These are phyloP conservation scores for Smittia aterrima DNA, from an alignment of 2,888 invertebrate species.

Conservation along the genomic window DNA sequence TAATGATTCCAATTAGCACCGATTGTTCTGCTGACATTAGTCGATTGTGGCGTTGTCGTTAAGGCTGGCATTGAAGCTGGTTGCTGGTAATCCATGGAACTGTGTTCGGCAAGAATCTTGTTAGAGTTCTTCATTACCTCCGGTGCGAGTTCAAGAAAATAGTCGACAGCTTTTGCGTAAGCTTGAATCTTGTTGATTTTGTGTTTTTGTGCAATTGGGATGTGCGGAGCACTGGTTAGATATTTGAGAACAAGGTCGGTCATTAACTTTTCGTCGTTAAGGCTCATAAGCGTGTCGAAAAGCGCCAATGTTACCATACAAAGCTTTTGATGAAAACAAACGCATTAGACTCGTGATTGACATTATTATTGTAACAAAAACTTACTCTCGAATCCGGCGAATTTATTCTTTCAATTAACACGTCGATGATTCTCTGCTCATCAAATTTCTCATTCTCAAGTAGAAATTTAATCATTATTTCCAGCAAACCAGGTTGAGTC, in stretches of 20 bases:
- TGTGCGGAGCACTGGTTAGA: constrained; percentile 75
- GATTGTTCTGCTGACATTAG: constrained; percentile 52
- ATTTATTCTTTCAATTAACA: constrained; percentile 75
- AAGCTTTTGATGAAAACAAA: constrained; percentile 59
- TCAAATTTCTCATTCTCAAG: constrained; percentile 79
- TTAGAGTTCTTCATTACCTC: constrained; percentile 51
- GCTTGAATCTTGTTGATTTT: constrained; percentile 70
- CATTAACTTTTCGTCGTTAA: constrained; percentile 97
- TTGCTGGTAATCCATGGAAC: constrained; percentile 42
- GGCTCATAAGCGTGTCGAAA: constrained; percentile 83
- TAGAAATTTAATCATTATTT: constrained; percentile 81
- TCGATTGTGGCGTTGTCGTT: background rate
- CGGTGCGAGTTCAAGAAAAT: constrained; percentile 72
- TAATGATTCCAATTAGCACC: constrained; percentile 59
- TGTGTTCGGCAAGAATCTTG: constrained; percentile 36
- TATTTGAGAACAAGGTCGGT: constrained; percentile 84
- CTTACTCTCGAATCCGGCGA: constrained; percentile 69
- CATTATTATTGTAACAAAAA: constrained; percentile 38
- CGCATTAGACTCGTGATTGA: background rate
- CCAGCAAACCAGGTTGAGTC: constrained; percentile 77
- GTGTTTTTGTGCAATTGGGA: constrained; percentile 70
- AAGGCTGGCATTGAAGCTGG: constrained; percentile 45
- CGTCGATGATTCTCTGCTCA: constrained; percentile 76
- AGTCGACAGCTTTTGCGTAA: constrained; percentile 71
- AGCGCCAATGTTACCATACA: constrained; percentile 86